Base-by-base conservation (phyloP, 2,888 invertebrate genomes). In the Hyppa rectilinea region DNA sequence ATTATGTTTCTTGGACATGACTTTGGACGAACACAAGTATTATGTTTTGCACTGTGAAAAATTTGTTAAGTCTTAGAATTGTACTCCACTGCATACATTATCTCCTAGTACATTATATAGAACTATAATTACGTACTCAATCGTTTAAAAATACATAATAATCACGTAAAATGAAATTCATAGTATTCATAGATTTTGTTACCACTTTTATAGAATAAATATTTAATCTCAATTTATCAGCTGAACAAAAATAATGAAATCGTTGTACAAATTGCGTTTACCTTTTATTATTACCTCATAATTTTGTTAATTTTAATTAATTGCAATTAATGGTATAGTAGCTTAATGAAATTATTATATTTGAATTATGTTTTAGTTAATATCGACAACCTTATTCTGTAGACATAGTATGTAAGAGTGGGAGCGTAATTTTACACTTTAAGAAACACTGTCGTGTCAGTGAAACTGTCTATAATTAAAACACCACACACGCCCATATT, bases 201-300 rank as follows among this genome's bases (percentile, higher is more conserved):
- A 81, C 86, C 82, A 74, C 23, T 60, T 82, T 47, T 68, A 67
- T 72, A 76, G 58, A 75, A 73, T 75, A 76, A 75, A 73, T 70
- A 81, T 79, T 61, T 73, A 75, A 84, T 78, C 64, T 53, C 83
- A 80, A 75, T 63, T 34, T 70, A 65, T 71, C 71, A 50, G 53
- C 50, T 71, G 81, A 84, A 88, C 84, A 83, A 88, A n/a, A 88
- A 87, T 81, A 80, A 85, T 87, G 81, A 82, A 89, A 87, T 84
- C 71, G 66, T 87, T 92, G 92, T 92, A 92, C 91, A 92, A 91
- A 92, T 87, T 88, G 77, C 80, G 87, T 91, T 91, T 86, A 89
- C 88, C 81, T 85, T 87, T 85, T 85, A 84, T 73, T 85, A 88
- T 87, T 91, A 90, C 89, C 89, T 89, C 88, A 87, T 84, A 82